These are phyloP conservation scores for Bolborhynchus lineola DNA, from an alignment of 2,113 vertebrate species.

Conservation along the genomic window DNA sequence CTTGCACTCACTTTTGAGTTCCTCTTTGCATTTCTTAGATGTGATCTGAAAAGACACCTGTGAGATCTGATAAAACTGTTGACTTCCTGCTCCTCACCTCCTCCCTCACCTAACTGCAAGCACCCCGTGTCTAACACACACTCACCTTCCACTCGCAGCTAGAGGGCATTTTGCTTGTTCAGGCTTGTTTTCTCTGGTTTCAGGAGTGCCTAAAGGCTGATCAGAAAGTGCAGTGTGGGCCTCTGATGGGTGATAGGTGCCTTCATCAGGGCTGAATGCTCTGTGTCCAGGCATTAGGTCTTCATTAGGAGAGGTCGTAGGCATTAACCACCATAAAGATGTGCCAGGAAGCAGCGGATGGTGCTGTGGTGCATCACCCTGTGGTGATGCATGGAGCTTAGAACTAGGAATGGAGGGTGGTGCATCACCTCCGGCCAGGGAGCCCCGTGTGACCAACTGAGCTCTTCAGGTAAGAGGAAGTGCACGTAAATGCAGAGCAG, in stretches of 20 bases:
- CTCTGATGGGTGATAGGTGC: not conserved
- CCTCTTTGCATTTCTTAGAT: not conserved
- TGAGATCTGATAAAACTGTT: slow-evolving; percentile 19
- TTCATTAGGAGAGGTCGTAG: not conserved
- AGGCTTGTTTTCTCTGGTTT: not conserved
- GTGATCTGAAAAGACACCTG: not conserved
- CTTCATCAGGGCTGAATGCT: not conserved
- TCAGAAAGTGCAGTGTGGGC: not conserved
- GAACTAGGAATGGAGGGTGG: not conserved
- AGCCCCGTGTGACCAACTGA: not conserved
- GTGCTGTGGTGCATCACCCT: not conserved
- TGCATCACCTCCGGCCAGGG: not conserved
- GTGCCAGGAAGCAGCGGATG: not conserved
- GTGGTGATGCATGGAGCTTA: not conserved
- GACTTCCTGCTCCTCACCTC: slow-evolving; percentile 26
- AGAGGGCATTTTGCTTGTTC: not conserved
- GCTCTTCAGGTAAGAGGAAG: not conserved
- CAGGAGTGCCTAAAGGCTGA: not conserved
- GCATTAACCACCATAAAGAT: not conserved
- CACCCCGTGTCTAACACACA: not conserved
- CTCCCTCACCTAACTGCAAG: slow-evolving; percentile 4
- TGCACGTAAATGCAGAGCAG: not conserved
- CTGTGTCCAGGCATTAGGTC: not conserved
- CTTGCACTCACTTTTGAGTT: not conserved
- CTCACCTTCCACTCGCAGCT: not conserved